Evolutionary conservation across 1,140 invertebrate species (phyloP), one percentile per base, ranked within the genome.

Genomic region (Pogonus chalceus): DNA sequence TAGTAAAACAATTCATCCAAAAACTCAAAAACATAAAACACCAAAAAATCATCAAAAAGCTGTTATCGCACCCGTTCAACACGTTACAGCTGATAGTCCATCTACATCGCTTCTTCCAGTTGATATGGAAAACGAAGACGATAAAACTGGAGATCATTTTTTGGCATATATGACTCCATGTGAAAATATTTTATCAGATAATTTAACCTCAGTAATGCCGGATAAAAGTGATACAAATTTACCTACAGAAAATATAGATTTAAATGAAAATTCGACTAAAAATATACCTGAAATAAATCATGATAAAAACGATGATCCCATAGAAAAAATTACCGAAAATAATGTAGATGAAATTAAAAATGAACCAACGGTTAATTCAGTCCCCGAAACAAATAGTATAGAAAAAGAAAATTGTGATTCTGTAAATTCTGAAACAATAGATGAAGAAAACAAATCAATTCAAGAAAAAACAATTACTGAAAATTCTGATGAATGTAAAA

Each of bases 81-180:
- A 57, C 48, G 56, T 57, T 14, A 57, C 56, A 22, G 56, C 51
- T 2, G 56, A 57, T 48, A 57, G 35, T 31, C 37, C 37, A 18
- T 43, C 37, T 12, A 43, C 37, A 12, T 43, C 37, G 18, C 9
- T 31, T 4, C 14, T 31, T 7, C 14, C 26, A 31, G 7, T 18
- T 18, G 37, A 43, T 4, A 43, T 12, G 18, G 37, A 9, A 43
- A 3, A 43, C 3, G 18, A 18, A 43, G 9, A 9, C 9, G 18
- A 4, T 9, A 18, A 43, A 9, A 18, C 37, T 10, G 18, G 3
- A 9, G 9, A 12, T 12, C 9, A 9, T 43, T 18, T 43, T 4
- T 10, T 12, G 18, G 37, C 9, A 12, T 4, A 7, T 12, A 18
- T 4, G 18, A 4, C 37, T 43, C 26, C 26, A 14, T 7, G 4